phyloP scores from a whole-genome alignment of 1,140 invertebrate species.

The Leptestheria dahalacensis region DNA sequence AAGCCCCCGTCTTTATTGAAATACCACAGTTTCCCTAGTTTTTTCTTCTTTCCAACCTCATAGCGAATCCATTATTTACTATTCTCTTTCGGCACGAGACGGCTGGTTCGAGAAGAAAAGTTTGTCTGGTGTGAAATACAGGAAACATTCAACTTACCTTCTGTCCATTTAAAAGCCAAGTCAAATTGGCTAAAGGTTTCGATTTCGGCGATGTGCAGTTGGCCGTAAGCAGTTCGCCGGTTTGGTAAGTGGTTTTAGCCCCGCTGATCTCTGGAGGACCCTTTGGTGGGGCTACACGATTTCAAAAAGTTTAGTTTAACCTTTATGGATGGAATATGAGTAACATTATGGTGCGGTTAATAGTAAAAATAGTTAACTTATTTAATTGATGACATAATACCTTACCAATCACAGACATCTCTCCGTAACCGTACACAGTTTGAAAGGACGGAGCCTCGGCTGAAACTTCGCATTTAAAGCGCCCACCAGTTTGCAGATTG shows the following conservation, averaged over 20 bases:
- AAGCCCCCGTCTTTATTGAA: not conserved
- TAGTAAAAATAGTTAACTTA: not conserved
- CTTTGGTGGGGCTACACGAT: not conserved
- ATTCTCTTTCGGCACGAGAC: no score
- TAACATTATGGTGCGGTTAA: not conserved
- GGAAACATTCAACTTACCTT: slow-evolving; percentile 38
- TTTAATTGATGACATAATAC: no score
- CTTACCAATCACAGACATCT: slow-evolving; percentile 9
- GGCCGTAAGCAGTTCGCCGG: slow-evolving; percentile 36
- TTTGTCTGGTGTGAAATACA: no score
- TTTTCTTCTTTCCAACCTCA: no score
- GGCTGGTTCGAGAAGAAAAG: no score
- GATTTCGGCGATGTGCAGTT: slow-evolving; percentile 38
- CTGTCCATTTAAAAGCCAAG: slow-evolving; percentile 49
- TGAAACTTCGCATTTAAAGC: slow-evolving; percentile 26
- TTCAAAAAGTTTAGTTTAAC: no score
- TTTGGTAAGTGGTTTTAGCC: slow-evolving; percentile 11
- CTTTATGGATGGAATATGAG: no score
- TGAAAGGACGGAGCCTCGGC: slow-evolving; percentile 25
- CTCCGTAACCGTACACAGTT: slow-evolving; percentile 15
- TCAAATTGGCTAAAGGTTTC: slow-evolving; percentile 48
- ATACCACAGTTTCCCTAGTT: not conserved
- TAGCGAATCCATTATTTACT: no score
- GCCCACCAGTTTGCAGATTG: slow-evolving; percentile 22
- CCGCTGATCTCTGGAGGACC: slow-evolving; percentile 6